phyloP scores from a whole-genome alignment of 2,888 invertebrate genomes.

The Drosophila monieri region DNA sequence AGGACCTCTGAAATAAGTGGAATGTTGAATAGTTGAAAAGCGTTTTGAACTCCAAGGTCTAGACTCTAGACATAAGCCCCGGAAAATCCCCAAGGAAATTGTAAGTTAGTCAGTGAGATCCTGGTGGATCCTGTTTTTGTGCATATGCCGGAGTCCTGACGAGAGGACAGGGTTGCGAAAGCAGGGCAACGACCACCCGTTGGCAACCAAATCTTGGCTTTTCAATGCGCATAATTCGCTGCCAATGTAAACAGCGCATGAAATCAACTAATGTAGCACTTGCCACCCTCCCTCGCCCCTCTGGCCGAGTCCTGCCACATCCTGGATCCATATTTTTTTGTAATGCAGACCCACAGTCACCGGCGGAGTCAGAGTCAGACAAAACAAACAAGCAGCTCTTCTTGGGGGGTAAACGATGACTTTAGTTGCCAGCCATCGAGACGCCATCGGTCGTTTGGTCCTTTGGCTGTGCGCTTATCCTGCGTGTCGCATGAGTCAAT shows the following conservation, averaged over 20 bases:
- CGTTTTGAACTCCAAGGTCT: slow-evolving; percentile 17
- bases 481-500: slow-evolving; percentile 76
- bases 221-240: slow-evolving; percentile 78
- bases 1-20: slow-evolving; percentile 77
- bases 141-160: slow-evolving; percentile 16
- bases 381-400: slow-evolving; percentile 71
- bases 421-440: slow-evolving; percentile 65
- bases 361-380: slow-evolving; percentile 67
- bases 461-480: slow-evolving; percentile 35
- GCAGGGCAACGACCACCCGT: slow-evolving; percentile 25
- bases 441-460: slow-evolving; percentile 56
- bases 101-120: slow-evolving; percentile 6
- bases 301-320: background rate
- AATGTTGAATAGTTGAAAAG: slow-evolving; percentile 9
- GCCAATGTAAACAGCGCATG: slow-evolving; percentile 78
- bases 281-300: slow-evolving; percentile 37
- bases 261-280: slow-evolving; percentile 77
- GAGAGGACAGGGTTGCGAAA: background rate
- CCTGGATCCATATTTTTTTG: slow-evolving; percentile 4
- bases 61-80: slow-evolving; percentile 23
- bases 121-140: background rate
- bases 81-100: slow-evolving; percentile 1
- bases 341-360: slow-evolving; percentile 23
- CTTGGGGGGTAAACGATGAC: slow-evolving; percentile 54
- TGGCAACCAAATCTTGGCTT: slow-evolving; percentile 66